Evolutionary conservation across 2,888 invertebrate species (phyloP).

Genomic region (Clanis bilineata): DNA sequence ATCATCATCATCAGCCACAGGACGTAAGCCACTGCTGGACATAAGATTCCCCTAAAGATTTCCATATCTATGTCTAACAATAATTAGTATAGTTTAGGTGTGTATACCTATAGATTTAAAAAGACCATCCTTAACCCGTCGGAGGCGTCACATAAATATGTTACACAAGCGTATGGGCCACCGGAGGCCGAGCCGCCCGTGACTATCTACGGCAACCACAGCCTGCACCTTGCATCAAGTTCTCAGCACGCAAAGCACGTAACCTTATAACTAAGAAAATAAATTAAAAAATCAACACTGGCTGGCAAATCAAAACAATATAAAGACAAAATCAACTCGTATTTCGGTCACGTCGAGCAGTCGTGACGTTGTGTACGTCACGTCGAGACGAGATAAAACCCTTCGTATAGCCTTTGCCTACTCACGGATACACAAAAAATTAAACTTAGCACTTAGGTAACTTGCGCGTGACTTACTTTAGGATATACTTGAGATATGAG

Average conservation of each 20-base stretch:
- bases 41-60: too few species aligned
- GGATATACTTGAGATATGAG: constrained; percentile 17
- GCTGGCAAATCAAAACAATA: constrained; percentile 49
- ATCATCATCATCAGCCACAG: too few species aligned
- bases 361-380: constrained; percentile 77
- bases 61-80: too few species aligned
- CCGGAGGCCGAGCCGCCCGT: too few species aligned
- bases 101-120: too few species aligned
- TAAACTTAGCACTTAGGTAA: constrained; percentile 52
- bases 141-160: too few species aligned
- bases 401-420: constrained; percentile 53
- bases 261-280: not conserved
- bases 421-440: constrained; percentile 55
- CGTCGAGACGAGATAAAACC: constrained; percentile 76
- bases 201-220: too few species aligned
- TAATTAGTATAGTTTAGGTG: too few species aligned
- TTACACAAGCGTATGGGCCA: too few species aligned
- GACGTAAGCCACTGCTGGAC: too few species aligned
- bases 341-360: constrained; percentile 74
- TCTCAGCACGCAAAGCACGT: not conserved
- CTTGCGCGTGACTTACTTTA: constrained; percentile 38
- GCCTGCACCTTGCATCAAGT: not conserved
- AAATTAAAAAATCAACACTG: constrained; percentile 16
- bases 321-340: constrained; percentile 54
- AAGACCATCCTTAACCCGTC: too few species aligned